Evolutionary conservation across 2,888 invertebrate species (phyloP).

Genomic region (Amorpha juglandis): DNA sequence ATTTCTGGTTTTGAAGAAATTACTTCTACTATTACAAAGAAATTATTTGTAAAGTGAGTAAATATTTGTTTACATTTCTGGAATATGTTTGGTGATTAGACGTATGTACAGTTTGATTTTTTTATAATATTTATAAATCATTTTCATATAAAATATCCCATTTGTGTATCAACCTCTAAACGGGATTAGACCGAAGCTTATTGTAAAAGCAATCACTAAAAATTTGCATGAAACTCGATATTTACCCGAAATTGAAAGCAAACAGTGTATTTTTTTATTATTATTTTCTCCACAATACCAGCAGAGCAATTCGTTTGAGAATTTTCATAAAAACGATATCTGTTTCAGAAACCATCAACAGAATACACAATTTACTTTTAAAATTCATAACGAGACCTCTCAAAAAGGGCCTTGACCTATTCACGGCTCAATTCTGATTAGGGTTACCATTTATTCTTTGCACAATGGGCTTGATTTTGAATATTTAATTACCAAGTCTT

Average conservation of each 20-base stretch:
- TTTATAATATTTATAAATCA: too few species aligned
- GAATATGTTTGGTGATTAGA: too few species aligned
- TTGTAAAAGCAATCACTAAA: slow-evolving; percentile 22
- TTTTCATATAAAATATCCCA: too few species aligned
- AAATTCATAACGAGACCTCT: slow-evolving; percentile 42
- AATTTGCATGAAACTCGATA: slow-evolving; percentile 16
- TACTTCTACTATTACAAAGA: too few species aligned
- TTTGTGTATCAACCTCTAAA: background rate
- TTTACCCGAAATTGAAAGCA: slow-evolving; percentile 18
- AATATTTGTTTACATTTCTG: too few species aligned
- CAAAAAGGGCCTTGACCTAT: slow-evolving; percentile 34
- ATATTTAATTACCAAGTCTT: background rate
- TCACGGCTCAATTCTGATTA: slow-evolving; percentile 23
- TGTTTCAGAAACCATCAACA: slow-evolving; percentile 40
- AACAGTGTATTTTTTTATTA: slow-evolving; percentile 11
- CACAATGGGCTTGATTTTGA: background rate
- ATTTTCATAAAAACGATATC: slow-evolving; percentile 43
- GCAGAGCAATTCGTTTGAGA: slow-evolving; percentile 26
- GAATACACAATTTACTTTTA: slow-evolving; percentile 47
- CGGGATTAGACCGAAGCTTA: background rate
- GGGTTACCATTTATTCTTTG: slow-evolving; percentile 4
- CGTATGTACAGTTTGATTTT: too few species aligned
- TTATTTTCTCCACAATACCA: background rate
- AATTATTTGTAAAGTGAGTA: too few species aligned
- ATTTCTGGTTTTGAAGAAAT: too few species aligned